Conservation (phyloP, 2,797 vertebrate species). For the Etheostoma perlongum region DNA sequence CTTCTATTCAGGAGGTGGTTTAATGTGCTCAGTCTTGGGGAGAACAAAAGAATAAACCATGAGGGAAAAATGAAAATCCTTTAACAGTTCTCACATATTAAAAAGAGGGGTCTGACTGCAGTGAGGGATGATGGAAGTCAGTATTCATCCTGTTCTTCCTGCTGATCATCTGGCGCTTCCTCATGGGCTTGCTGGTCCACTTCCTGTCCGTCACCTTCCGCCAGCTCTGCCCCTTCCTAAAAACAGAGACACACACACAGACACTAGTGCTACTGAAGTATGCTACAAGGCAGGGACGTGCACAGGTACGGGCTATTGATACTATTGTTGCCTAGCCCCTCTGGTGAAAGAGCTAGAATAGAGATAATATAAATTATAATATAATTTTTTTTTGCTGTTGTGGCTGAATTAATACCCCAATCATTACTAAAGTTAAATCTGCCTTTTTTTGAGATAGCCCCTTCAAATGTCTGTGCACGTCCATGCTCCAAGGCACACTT, state of each 20-base stretch:
- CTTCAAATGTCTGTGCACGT: too few species aligned
- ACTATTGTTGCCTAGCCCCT: too few species aligned
- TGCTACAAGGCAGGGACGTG: background rate
- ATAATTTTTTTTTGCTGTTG: too few species aligned
- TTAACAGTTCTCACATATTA: constrained; percentile 89
- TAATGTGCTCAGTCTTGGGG: constrained; percentile 89
- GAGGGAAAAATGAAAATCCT: constrained; percentile 74
- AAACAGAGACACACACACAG: constrained; percentile 19
- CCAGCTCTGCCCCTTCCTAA: constrained; percentile 91
- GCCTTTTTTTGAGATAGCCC: too few species aligned
- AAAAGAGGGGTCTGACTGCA: constrained; percentile 82
- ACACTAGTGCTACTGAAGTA: constrained; percentile 1
- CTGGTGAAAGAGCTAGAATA: too few species aligned
- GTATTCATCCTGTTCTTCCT: constrained; percentile 99
- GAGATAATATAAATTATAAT: too few species aligned
- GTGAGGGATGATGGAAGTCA: constrained; percentile 83
- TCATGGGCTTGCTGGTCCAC: constrained; percentile 86
- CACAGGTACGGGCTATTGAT: too few species aligned
- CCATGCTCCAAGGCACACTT: constrained; percentile 9
- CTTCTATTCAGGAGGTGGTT: constrained; percentile 79
- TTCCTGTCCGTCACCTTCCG: constrained; percentile 91
- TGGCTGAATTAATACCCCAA: too few species aligned
- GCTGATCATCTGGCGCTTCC: constrained; percentile 89
- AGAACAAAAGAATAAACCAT: constrained; percentile 77
- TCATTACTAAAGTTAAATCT: too few species aligned